Evolutionary conservation across 53 echinoderm and acorn worm genomes (phyloP), one percentile per base, ranked within the genome.

Genomic region (Henricia sp.): DNA sequence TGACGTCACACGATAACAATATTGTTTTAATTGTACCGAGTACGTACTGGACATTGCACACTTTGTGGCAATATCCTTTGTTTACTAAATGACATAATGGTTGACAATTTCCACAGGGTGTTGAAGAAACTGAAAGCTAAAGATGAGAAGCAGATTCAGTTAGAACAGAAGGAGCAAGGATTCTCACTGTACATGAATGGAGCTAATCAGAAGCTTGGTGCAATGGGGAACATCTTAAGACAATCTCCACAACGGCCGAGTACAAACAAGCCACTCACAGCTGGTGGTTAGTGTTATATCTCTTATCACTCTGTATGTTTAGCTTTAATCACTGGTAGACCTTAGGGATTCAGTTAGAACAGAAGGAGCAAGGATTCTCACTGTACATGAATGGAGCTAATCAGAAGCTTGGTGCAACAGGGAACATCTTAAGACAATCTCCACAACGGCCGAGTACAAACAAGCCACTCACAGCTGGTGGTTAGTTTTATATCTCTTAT

Each of bases 161-260:
- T 96, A 26, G 96, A 96, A 57, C 86, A 87, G 65, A 91, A 87
- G 50, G 96, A 96, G 74, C 91, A 93, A 46, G 96, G 96, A 0
- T 96, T 96, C 72, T 91, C 96, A 27, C 82, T 96, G 24, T 96
- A 96, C 33, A 85, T 96, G n/a, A 96, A 96, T 83, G 96, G 96
- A 24, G 96, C 96, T 34, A 85, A 96, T 37, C 63, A 74, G 10
- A 84, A 82, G 20, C 32, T 74, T 37, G 85, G 67, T 17, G 30
- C 41, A 12, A 83, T 87, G 27, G 90, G 56, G 11, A 59, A 28
- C 10, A 46, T 85, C 14, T n/a, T n/a, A n/a, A 89, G 84, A 64
- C 83, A 74, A 51, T 93, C 93, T 66, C 95, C 95, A 33, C 59
- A 89, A 23, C 82, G 86, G 57, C 95, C 95, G 4, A 68, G 86